These are phyloP conservation scores for Falco peregrinus DNA, from an alignment of 2,797 vertebrate species.

Conservation along the genomic window DNA sequence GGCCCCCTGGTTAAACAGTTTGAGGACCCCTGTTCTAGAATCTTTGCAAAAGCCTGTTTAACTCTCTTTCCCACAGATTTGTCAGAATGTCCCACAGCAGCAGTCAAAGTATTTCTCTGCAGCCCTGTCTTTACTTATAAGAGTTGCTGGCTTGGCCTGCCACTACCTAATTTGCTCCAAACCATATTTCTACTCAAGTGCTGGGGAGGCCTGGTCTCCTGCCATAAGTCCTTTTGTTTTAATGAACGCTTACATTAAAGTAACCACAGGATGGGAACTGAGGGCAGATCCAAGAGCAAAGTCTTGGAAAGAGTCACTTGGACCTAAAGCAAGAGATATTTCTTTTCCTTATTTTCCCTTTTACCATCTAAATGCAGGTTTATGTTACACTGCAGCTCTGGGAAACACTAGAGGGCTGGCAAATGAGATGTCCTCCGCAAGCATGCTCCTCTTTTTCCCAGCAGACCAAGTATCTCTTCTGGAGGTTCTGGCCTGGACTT, in stretches of 20 bases:
- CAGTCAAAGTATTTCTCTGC: background rate
- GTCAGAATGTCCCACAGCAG: background rate
- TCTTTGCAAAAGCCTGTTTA: background rate
- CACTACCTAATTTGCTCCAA: conserved; percentile 4
- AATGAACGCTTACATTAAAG: background rate
- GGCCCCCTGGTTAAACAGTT: no score
- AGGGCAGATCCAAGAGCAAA: background rate
- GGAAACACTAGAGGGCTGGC: background rate
- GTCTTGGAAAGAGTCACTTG: background rate
- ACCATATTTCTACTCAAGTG: background rate
- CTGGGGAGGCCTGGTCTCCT: background rate
- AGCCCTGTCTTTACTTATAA: background rate
- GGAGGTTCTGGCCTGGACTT: background rate
- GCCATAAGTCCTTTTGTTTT: background rate
- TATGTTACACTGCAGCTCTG: background rate
- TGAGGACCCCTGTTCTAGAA: background rate
- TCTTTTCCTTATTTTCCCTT: background rate
- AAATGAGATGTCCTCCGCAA: background rate
- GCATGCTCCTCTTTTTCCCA: background rate
- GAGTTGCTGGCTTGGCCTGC: background rate
- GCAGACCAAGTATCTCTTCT: background rate
- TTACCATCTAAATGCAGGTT: background rate
- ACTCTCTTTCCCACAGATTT: background rate
- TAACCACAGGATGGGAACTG: background rate
- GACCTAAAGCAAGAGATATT: background rate